Percentiles rank a stretch among this genome's conserved stretches.
These are phyloP conservation scores for Bellardia pandia DNA, from an alignment of 2,888 invertebrate genomes.

Conservation along the genomic window DNA sequence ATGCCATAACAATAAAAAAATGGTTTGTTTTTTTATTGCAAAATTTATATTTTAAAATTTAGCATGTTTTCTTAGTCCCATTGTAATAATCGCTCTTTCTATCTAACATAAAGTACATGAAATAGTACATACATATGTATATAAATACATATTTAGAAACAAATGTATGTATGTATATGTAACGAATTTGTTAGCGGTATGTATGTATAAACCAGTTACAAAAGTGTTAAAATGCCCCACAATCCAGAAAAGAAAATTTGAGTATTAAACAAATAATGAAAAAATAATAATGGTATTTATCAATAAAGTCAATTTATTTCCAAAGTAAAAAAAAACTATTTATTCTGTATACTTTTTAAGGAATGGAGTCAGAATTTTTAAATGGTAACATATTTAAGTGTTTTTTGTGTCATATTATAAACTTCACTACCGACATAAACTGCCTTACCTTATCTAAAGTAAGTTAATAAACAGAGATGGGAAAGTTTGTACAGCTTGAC, in stretches of 20 bases:
- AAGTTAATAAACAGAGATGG: not conserved
- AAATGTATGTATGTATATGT: not conserved
- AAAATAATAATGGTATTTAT: conserved; percentile 42
- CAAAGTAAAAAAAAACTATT: conserved; percentile 16
- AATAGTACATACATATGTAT: not conserved
- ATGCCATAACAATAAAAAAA: conserved; percentile 4
- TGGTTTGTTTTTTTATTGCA: conserved; percentile 12
- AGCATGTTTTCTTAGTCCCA: conserved; percentile 39
- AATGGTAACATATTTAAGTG: too few species aligned
- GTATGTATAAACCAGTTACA: conserved; percentile 36
- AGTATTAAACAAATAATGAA: not conserved
- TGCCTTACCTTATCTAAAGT: not conserved
- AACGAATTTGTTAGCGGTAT: conserved; percentile 42
- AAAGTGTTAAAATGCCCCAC: conserved; percentile 9
- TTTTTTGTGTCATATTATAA: too few species aligned
- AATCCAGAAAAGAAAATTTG: not conserved
- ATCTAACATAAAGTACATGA: not conserved
- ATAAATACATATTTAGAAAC: conserved; percentile 19
- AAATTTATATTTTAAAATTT: conserved; percentile 31
- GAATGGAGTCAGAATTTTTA: too few species aligned
- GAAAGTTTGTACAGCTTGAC: not conserved
- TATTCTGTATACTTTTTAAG: not conserved
- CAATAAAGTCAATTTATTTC: conserved; percentile 69
- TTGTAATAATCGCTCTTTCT: conserved; percentile 22
- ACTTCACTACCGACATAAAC: not conserved